Evolutionary conservation across 2,888 invertebrate genomes (phyloP), one percentile per base, ranked within the genome.

Genomic region (Graphium colonna): DNA sequence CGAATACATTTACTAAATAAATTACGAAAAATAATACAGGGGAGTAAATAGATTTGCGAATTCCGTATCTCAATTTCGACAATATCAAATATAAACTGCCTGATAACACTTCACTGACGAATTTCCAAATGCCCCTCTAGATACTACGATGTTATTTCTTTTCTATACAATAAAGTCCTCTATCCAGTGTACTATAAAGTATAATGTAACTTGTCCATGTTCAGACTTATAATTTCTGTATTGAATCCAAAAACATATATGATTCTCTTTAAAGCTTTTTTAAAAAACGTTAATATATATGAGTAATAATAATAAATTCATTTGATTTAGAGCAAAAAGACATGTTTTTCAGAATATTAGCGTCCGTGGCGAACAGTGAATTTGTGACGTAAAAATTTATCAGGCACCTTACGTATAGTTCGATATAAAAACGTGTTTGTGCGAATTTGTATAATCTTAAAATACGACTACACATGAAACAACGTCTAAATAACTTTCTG

Each of bases 331-430:
- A 44, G 52, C 51, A 36, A 46, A 56, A 52, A 52, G 36, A 21
- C 13, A 3, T 36, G 13, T 49, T 49, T 21, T 49, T 28, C 31
- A 31, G 49, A 21, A 45, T 18, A 53, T 31, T 31, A 46, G 45
- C 15, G 50, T 41, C 42, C 38, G 12, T 33, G 21, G 41, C 10
- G 42, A 38, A 17, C 47, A 43, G 55, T 51, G 55, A 55, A 42
- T 77, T 80, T 81, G 82, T 82, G 83, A 82, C 80, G 61, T 75
- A 68, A 71, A 78, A 79, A 79, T 69, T 69, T 65, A 67, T 70
- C 68, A 77, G 73, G 73, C 78, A 77, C 71, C 77, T 71, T 74
- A 74, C 61, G 62, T 69, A 62, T 73, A 77, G 54, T 63, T 69
- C 68, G 52, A 57, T 61, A 57, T 56, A 59, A 64, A 60, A 56